phyloP scores from a whole-genome alignment of 1,140 invertebrate species.

The Heliothis virescens region DNA sequence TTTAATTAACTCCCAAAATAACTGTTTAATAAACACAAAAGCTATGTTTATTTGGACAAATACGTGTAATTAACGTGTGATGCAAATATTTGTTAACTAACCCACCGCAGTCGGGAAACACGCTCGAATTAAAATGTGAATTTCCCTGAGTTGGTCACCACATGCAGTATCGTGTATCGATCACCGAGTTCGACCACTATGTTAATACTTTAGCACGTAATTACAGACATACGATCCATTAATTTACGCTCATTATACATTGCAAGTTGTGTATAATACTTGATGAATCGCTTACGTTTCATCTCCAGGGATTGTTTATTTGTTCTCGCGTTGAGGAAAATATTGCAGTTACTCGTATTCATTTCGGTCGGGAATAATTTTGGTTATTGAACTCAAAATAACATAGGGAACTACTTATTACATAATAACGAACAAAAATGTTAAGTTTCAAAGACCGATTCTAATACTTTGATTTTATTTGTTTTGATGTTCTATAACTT shows the following conservation, averaged over 20 bases:
- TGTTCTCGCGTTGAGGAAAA: background rate
- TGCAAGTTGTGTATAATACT: background rate
- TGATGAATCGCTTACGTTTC: background rate
- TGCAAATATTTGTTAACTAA: slow-evolving; percentile 38
- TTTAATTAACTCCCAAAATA: background rate
- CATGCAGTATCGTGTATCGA: slow-evolving; percentile 25
- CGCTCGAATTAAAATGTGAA: slow-evolving; percentile 28
- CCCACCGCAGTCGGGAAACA: slow-evolving; percentile 11
- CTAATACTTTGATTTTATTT: no score
- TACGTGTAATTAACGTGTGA: slow-evolving; percentile 24
- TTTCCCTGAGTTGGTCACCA: slow-evolving; percentile 12
- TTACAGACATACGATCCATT: slow-evolving; percentile 41
- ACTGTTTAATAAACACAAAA: background rate
- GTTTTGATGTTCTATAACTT: no score
- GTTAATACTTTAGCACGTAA: slow-evolving; percentile 40
- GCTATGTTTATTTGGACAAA: background rate
- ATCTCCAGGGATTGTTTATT: background rate
- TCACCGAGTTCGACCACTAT: slow-evolving; percentile 8
- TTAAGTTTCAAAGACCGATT: no score
- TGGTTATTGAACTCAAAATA: no score
- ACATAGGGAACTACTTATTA: no score
- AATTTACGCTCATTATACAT: slow-evolving; percentile 3
- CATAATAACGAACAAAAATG: no score
- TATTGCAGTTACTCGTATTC: no score
- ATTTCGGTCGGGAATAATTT: no score